Conservation (phyloP, 2,113 vertebrate species). For the Lycocorax pyrrhopterus region DNA sequence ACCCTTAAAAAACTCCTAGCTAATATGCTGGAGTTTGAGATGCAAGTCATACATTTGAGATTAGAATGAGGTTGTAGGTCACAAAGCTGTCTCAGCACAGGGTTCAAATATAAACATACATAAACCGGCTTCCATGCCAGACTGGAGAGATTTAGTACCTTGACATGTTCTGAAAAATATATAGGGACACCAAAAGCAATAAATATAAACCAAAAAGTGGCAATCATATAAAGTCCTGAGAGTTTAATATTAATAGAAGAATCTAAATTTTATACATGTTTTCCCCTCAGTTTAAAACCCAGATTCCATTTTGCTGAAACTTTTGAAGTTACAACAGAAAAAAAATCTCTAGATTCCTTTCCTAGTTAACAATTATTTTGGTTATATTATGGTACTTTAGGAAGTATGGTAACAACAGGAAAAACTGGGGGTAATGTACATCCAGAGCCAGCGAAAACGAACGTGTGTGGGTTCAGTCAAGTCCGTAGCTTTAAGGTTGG, state of each 20-base stretch:
- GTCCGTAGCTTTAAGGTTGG: neutral
- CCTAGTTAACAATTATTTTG: neutral
- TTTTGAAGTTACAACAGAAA: neutral
- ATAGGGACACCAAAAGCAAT: constrained; percentile 44
- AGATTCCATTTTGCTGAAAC: neutral
- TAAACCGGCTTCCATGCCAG: constrained; percentile 45
- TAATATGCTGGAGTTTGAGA: constrained; percentile 26
- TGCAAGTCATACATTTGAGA: constrained; percentile 38
- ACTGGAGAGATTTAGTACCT: constrained; percentile 43
- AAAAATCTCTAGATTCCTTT: neutral
- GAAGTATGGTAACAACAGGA: neutral
- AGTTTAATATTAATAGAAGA: constrained; percentile 60
- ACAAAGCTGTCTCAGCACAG: constrained; percentile 50
- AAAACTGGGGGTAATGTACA: neutral
- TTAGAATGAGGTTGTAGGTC: constrained; percentile 60
- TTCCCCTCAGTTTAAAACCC: neutral
- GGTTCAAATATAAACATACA: constrained; percentile 63
- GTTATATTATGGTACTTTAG: neutral
- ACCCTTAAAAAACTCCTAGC: neutral
- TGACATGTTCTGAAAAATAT: constrained; percentile 61
- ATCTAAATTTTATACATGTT: constrained; percentile 18
- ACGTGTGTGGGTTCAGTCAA: neutral
- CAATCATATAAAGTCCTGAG: constrained; percentile 36
- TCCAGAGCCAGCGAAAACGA: neutral
- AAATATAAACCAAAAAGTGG: constrained; percentile 58